Evolutionary conservation across 2,888 invertebrate genomes (phyloP).

Genomic region (Pterobdella sp.): DNA sequence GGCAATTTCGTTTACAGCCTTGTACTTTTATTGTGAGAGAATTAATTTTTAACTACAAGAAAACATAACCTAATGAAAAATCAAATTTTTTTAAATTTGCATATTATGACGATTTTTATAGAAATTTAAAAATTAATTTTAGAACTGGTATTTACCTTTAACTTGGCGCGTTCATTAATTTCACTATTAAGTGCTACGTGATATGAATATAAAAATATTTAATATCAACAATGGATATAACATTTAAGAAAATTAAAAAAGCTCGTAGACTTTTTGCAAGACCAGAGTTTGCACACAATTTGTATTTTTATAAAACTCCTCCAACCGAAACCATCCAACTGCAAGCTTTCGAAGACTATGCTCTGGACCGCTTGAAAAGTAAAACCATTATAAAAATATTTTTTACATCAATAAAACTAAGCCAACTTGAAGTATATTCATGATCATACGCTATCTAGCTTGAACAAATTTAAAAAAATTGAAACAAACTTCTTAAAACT

Average conservation of each 20-base stretch:
- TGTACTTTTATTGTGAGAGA: no score
- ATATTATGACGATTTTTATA: no score
- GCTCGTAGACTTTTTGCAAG: background rate
- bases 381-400: background rate
- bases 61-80: no score
- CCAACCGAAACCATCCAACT: constrained; percentile 68
- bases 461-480: background rate
- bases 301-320: constrained; percentile 64
- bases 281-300: constrained; percentile 33
- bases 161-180: background rate
- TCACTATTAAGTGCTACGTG: background rate
- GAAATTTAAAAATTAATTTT: no score
- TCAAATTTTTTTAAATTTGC: no score
- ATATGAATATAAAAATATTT: constrained; percentile 18
- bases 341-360: constrained; percentile 77
- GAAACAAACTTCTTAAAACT: background rate
- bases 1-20: no score
- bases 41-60: no score
- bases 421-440: background rate
- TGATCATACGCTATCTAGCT: background rate
- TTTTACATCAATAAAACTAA: background rate
- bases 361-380: constrained; percentile 71
- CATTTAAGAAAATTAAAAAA: constrained; percentile 5
- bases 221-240: constrained; percentile 8
- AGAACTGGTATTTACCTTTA: background rate